These are phyloP conservation scores for Fratercula arctica DNA, from an alignment of 2,797 vertebrate genomes.

Conservation along the genomic window DNA sequence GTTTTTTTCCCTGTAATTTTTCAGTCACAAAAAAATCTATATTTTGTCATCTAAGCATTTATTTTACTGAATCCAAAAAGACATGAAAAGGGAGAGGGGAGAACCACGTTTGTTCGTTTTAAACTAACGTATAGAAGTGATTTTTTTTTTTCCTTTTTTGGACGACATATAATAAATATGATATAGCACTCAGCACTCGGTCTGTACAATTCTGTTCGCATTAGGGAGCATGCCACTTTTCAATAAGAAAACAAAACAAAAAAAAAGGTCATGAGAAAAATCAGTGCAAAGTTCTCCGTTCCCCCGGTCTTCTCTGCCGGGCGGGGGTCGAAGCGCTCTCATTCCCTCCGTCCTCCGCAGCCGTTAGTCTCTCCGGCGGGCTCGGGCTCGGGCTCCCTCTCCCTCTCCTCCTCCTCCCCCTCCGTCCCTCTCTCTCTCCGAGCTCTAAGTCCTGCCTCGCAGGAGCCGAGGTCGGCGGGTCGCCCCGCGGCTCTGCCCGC, in stretches of 20 bases:
- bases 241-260: constrained; percentile 71
- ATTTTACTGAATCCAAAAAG: constrained; percentile 82
- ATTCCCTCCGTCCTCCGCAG: constrained; percentile 48
- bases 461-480: constrained; percentile 44
- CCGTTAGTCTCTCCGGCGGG: constrained; percentile 30
- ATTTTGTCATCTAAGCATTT: constrained; percentile 82
- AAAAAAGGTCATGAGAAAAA: constrained; percentile 79
- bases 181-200: constrained; percentile 83
- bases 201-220: constrained; percentile 79
- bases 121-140: constrained; percentile 81
- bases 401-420: constrained; percentile 12
- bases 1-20: constrained; percentile 22
- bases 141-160: constrained; percentile 63
- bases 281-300: constrained; percentile 83
- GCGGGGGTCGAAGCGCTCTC: constrained; percentile 32
- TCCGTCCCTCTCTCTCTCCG: constrained; percentile 18
- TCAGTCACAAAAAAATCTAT: constrained; percentile 77
- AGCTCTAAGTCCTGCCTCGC: constrained; percentile 52
- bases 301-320: constrained; percentile 47
- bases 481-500: constrained; percentile 48
- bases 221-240: constrained; percentile 84
- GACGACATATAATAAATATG: constrained; percentile 88
- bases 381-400: constrained; percentile 24
- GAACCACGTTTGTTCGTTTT: constrained; percentile 58
- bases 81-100: constrained; percentile 72